Evolutionary conservation across 2,888 invertebrate genomes (phyloP), one percentile per base, ranked within the genome.

Genomic region (Eurois occulta): DNA sequence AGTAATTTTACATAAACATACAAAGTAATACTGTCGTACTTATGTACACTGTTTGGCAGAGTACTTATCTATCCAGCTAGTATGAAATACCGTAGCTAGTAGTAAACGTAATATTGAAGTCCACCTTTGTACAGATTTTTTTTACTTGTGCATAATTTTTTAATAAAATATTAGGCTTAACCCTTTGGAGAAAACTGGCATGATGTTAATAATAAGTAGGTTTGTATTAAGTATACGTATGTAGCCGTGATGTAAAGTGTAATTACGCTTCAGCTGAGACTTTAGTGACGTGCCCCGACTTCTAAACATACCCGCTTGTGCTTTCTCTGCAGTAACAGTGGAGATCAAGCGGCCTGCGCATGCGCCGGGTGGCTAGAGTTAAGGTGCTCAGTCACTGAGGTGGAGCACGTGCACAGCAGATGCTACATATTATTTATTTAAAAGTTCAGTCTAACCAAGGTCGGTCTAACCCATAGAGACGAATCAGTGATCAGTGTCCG

Each of bases 281-380:
- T n/a, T 64, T n/a, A 43, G 28, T 55, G 11, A 43, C 21, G 28
- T 78, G 52, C 35, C 1, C 41, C 16, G 38, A 21, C 21, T n/a
- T 16, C 11, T 32, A 38, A 58, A 32, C 5, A 48, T 35, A 43
- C 32, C 43, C 21, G 24, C 46, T 7, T 41, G 11, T 46, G 18
- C 43, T 58, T 32, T n/a, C 38, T 80, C 72, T 60, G n/a, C 21
- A 21, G 58, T 60, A 80, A 60, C 24, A 28, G n/a, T n/a, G 28
- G 21, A 60, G n/a, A 41, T 16, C 80, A 60, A 10, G 58, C 41
- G n/a, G 81, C 81, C 48, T 41, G 81, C 73, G 48, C 60, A 8
- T 72, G 58, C 81, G 46, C 60, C n/a, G 72, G 24, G 48, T 24
- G 58, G 41, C 11, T 46, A 2, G 18, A 28, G n/a, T n/a, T 32